Percentiles rank a stretch among this genome's conserved stretches.
These are phyloP conservation scores for Synergus japonicus DNA, from an alignment of 2,888 invertebrate genomes.

Conservation along the genomic window DNA sequence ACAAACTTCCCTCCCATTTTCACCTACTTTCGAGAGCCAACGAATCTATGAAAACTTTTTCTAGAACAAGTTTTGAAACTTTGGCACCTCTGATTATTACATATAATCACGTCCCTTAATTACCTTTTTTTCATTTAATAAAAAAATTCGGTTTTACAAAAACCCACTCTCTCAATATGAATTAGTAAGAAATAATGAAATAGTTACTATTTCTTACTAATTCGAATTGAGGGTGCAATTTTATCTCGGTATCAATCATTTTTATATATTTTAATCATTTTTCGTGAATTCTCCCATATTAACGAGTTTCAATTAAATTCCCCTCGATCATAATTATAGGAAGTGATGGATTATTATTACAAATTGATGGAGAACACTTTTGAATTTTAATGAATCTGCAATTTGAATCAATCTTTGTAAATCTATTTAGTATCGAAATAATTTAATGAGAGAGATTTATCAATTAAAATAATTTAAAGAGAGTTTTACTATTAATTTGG, in stretches of 20 bases:
- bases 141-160: neutral
- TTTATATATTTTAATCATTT: neutral
- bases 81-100: neutral
- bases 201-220: too few relatives aligned
- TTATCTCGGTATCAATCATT: neutral
- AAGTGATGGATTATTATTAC: neutral
- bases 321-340: neutral
- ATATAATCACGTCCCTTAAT: neutral
- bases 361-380: neutral
- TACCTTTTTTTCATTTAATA: neutral
- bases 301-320: neutral
- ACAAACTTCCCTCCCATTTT: constrained; percentile 7
- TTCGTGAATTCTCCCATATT: neutral
- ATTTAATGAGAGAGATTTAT: neutral
- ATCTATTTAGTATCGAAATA: neutral
- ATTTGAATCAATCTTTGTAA: too few relatives aligned
- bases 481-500: neutral
- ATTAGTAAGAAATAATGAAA: too few relatives aligned
- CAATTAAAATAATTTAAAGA: neutral
- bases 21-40: constrained; percentile 24
- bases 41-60: neutral
- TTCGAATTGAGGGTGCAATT: too few relatives aligned
- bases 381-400: too few relatives aligned
- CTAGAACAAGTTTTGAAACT: neutral
- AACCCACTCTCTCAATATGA: neutral